phyloP scores from a whole-genome alignment of 1,140 invertebrate species.

The Cylas formicarius region DNA sequence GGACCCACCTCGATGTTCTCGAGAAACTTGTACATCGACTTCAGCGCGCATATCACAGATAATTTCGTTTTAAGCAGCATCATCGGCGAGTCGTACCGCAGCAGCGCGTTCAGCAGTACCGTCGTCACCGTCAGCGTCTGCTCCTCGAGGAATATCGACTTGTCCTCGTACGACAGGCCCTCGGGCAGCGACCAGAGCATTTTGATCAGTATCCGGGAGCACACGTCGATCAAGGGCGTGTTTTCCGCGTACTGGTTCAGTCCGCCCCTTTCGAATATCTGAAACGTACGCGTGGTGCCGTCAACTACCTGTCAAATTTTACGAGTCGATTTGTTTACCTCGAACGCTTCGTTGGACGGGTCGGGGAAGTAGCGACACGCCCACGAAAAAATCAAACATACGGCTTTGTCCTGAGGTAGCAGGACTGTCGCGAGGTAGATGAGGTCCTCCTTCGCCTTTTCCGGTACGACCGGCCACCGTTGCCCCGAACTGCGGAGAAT shows the following conservation, averaged over 20 bases:
- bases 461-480: conserved; percentile 25
- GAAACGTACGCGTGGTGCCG: conserved; percentile 2
- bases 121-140: conserved; percentile 30
- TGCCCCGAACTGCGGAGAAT: conserved; percentile 21
- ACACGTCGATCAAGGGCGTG: conserved; percentile 23
- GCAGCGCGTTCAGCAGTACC: conserved; percentile 26
- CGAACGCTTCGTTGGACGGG: conserved; percentile 18
- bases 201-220: conserved; percentile 21
- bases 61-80: conserved; percentile 27
- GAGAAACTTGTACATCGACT: conserved; percentile 26
- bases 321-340: conserved; percentile 17
- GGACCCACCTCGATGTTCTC: conserved; percentile 23
- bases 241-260: conserved; percentile 31
- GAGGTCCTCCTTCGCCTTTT: conserved; percentile 28
- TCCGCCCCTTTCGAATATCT: conserved; percentile 32
- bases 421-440: conserved; percentile 18
- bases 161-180: conserved; percentile 31
- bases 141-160: conserved; percentile 34
- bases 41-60: conserved; percentile 30
- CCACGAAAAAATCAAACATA: conserved; percentile 28
- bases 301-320: not conserved
- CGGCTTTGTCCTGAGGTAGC: conserved; percentile 22
- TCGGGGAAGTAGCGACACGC: conserved; percentile 27
- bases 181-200: conserved; percentile 33
- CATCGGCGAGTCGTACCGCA: conserved; percentile 24